Evolutionary conservation across 2,797 vertebrate genomes (phyloP), one percentile per base, ranked within the genome.

Genomic region (Ambastaia sidthimunki): DNA sequence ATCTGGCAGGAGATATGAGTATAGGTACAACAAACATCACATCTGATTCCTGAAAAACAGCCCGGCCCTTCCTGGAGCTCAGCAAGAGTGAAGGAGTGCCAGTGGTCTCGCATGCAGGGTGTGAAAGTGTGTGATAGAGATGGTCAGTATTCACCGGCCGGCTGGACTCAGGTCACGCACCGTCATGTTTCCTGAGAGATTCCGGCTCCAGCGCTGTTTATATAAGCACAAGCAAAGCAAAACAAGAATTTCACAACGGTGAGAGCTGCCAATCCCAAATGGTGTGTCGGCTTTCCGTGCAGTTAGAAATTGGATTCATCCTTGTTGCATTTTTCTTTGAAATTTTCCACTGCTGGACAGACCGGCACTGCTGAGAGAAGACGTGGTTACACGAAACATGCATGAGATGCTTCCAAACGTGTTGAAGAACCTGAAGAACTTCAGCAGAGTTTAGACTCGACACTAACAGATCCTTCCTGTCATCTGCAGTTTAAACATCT

Each of bases 351-450:
- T 71, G 71, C 72, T 84, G 73, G 74, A 81, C 44, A 54, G 31
- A 19, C 28, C 4, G 52, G 18, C 41, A 67, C 34, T 28, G 62
- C 28, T 76, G 82, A 82, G 47, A 52, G 60, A 78, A 81, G 67
- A 76, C 76, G 82, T 68, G 86, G 85, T 83, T 88, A 84, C 84
- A 84, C 85, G 84, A 85, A 84, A 82, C 82, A 85, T 72, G 78
- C 77, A 70, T 66, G 73, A 80, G 68, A 74, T 65, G 77, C 47
- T 83, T 78, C 72, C 74, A 81, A 83, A 83, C 70, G 80, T 74
- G 50, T 80, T 74, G 82, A 85, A 82, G 80, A 80, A 80, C 76
- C 67, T 80, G 65, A 76, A 81, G 83, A 84, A 86, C 70, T 84
- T 80, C 80, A 41, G 50, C 62, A 9, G 67, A 82, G 75, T 80